Percentiles rank a stretch among this genome's conserved stretches.
phyloP scores from a whole-genome alignment of 2,113 vertebrate species.

The Perca fluviatilis region DNA sequence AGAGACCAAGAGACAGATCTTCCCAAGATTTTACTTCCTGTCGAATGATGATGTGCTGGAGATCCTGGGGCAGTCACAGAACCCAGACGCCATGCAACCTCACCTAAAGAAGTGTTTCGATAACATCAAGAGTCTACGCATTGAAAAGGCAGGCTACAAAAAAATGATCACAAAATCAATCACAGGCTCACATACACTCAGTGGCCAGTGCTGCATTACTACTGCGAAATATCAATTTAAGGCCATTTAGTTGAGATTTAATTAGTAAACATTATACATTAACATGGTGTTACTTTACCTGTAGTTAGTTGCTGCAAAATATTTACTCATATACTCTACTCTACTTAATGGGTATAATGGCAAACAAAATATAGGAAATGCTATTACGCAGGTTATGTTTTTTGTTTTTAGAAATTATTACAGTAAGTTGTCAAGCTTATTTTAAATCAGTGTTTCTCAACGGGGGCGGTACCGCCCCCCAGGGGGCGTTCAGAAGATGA shows the following conservation, averaged over 20 bases:
- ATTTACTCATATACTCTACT: neutral
- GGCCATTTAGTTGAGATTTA: neutral
- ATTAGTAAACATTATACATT: neutral
- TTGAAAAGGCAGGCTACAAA: constrained; percentile 83
- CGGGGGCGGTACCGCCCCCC: no score
- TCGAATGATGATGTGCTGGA: constrained; percentile 92
- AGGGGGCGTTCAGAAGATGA: no score
- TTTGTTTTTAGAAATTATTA: neutral
- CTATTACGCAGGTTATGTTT: neutral
- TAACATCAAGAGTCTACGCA: constrained; percentile 88
- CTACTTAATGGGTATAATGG: neutral
- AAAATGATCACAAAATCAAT: neutral
- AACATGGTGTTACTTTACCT: neutral
- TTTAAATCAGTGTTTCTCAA: no score
- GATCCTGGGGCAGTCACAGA: constrained; percentile 91
- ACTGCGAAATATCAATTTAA: neutral
- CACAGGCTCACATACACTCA: neutral
- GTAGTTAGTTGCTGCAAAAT: neutral
- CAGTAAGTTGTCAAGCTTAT: neutral
- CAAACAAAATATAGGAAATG: neutral
- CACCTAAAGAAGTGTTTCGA: constrained; percentile 94
- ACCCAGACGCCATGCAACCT: constrained; percentile 89
- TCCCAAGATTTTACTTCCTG: constrained; percentile 93
- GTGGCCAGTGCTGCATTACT: neutral
- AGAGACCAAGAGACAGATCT: constrained; percentile 91